Evolutionary conservation across 2,113 vertebrate genomes (phyloP).

Genomic region (Sander vitreus): DNA sequence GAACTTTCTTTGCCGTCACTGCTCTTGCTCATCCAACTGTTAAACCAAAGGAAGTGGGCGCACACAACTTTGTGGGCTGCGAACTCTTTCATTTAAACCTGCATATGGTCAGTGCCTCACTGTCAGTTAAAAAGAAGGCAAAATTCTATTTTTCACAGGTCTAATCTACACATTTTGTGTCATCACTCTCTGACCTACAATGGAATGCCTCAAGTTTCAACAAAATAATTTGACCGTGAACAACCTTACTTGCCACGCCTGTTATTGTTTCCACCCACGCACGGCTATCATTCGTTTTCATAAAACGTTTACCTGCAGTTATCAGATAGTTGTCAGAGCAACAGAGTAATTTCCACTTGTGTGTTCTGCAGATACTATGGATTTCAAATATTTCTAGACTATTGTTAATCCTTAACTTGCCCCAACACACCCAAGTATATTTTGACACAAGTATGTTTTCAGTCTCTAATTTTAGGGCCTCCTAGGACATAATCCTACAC

Average conservation of each 20-base stretch:
- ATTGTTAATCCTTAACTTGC: conserved; percentile 44
- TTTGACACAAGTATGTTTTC: conserved; percentile 54
- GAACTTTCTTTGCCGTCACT: conserved; percentile 18
- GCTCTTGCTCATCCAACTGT: conserved; percentile 59
- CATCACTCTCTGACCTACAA: background rate
- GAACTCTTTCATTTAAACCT: conserved; percentile 4
- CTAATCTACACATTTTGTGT: conserved; percentile 12
- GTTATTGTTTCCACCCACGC: conserved; percentile 10
- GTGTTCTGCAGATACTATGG: background rate
- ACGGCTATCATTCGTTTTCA: conserved; percentile 11
- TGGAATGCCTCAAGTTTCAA: background rate
- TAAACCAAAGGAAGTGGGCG: conserved; percentile 74
- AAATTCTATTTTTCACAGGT: background rate
- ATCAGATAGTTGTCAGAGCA: background rate
- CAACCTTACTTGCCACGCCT: conserved; percentile 3
- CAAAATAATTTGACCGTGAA: conserved; percentile 13
- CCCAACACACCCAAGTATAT: conserved; percentile 40
- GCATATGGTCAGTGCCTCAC: conserved; percentile 20
- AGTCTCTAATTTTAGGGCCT: conserved; percentile 61
- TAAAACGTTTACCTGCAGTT: conserved; percentile 9
- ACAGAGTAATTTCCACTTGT: conserved; percentile 6
- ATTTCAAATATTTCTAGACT: conserved; percentile 27
- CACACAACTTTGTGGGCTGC: conserved; percentile 20
- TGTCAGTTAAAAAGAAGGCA: conserved; percentile 1
- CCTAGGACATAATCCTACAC: conserved; percentile 32